Conservation (phyloP, 2,113 vertebrate species). For the Talpa occidentalis region DNA sequence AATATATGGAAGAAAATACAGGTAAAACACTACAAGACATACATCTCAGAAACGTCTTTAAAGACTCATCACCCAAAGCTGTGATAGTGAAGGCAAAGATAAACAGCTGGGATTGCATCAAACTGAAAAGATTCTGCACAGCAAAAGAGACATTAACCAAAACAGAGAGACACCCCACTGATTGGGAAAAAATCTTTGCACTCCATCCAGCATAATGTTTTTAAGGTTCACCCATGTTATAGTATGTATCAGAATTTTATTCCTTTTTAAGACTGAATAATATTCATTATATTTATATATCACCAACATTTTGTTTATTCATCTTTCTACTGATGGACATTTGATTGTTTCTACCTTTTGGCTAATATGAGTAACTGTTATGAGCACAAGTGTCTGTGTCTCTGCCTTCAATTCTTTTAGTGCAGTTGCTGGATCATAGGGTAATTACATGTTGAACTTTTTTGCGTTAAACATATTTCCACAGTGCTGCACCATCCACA, state of each 20-base stretch:
- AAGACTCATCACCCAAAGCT: too few relatives aligned
- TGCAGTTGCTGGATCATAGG: neutral
- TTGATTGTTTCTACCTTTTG: neutral
- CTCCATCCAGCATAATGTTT: too few relatives aligned
- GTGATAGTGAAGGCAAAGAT: too few relatives aligned
- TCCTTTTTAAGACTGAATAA: neutral
- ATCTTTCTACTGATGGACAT: neutral
- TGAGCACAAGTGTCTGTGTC: neutral
- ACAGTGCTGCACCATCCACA: neutral
- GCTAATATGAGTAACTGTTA: neutral
- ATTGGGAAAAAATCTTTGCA: too few relatives aligned
- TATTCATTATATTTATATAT: neutral
- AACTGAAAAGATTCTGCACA: too few relatives aligned
- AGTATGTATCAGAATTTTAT: neutral
- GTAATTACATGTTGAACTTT: neutral
- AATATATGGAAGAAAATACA: too few relatives aligned
- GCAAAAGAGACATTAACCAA: too few relatives aligned
- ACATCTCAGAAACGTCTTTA: too few relatives aligned
- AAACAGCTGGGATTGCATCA: too few relatives aligned
- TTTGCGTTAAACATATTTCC: neutral
- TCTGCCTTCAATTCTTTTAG: neutral
- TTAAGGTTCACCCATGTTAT: neutral
- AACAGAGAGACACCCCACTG: too few relatives aligned
- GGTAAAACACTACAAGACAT: too few relatives aligned
- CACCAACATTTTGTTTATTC: neutral